Base-by-base conservation (phyloP, 2,113 vertebrate genomes). In the Shinisaurus crocodilurus region DNA sequence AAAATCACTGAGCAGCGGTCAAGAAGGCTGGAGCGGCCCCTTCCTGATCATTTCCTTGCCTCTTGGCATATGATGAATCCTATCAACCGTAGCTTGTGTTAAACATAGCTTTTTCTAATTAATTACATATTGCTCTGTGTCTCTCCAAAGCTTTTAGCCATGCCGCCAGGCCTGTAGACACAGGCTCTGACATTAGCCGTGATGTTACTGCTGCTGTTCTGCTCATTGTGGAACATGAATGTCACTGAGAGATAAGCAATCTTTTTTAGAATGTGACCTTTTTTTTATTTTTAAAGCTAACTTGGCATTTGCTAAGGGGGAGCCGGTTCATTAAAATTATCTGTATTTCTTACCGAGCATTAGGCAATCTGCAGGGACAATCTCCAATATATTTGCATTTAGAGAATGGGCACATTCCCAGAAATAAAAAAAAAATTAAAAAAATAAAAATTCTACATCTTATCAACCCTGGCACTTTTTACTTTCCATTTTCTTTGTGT, bases 61-160 rank as follows among this genome's bases (percentile, higher is more conserved):
- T 90, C 83, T 80, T 90, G 89, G 89, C 89, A 90, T 54, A 90
- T 86, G 89, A 86, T 90, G 82, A 86, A 90, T 80, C 74, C 75
- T 86, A 86, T 90, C 89, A 90, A 90, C 45, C 76, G 89, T 77
- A 69, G 57, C 89, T 85, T 90, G 89, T 90, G 83, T 90, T 80
- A 86, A 90, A 90, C 89, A 90, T 80, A 86, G 89, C 89, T 57
- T 90, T 90, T 90, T 70, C 89, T 90, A 90, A 90, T 90, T 90
- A 90, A 90, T 90, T 45, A 82, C 45, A 85, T 81, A 67, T 85
- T 88, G 82, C 67, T n/a, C 65, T 84, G 23, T 45, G 43, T 75
- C 65, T 77, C 65, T 79, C 74, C 50, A 48, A 57, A 72, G 88
- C 60, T 54, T 60, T 79, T 29, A 63, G 79, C 80, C 70, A 57